phyloP scores from a whole-genome alignment of 2,888 invertebrate genomes.

The Cabera pusaria region DNA sequence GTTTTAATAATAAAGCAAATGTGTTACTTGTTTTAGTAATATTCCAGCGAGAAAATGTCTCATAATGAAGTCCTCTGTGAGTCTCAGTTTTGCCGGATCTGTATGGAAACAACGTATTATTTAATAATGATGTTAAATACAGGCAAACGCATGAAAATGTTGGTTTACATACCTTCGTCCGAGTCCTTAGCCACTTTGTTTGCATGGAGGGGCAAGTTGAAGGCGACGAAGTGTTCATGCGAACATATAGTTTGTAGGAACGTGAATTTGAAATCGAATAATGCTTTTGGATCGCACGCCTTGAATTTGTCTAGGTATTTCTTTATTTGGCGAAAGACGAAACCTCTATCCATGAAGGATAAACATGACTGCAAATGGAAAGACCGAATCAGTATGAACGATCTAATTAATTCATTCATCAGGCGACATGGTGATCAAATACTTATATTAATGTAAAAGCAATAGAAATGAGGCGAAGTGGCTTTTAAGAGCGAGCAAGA shows the following conservation, averaged over 20 bases:
- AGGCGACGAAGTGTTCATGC: constrained; percentile 97
- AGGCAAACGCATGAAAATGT: constrained; percentile 1
- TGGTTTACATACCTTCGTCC: constrained; percentile 56
- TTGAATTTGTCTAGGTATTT: constrained; percentile 94
- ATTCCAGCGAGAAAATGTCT: constrained; percentile 96
- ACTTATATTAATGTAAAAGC: no score
- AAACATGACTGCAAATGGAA: constrained; percentile 91
- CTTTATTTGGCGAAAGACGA: constrained; percentile 94
- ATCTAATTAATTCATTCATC: no score
- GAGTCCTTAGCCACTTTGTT: constrained; percentile 69
- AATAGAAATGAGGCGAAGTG: no score
- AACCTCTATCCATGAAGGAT: constrained; percentile 97
- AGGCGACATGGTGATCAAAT: no score
- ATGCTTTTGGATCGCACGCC: constrained; percentile 89
- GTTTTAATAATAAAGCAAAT: constrained; percentile 23
- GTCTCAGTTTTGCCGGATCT: constrained; percentile 83
- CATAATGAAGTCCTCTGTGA: constrained; percentile 92
- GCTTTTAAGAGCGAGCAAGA: no score
- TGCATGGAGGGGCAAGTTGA: constrained; percentile 93
- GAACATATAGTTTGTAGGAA: constrained; percentile 95
- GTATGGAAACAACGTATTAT: constrained; percentile 38
- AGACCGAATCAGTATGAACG: no score
- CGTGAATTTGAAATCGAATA: constrained; percentile 96
- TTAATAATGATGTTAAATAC: constrained; percentile 23
- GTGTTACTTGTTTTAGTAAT: constrained; percentile 87